Evolutionary conservation across 64 coral and sea anemone species (phyloP).

Genomic region (Porites australiensis): DNA sequence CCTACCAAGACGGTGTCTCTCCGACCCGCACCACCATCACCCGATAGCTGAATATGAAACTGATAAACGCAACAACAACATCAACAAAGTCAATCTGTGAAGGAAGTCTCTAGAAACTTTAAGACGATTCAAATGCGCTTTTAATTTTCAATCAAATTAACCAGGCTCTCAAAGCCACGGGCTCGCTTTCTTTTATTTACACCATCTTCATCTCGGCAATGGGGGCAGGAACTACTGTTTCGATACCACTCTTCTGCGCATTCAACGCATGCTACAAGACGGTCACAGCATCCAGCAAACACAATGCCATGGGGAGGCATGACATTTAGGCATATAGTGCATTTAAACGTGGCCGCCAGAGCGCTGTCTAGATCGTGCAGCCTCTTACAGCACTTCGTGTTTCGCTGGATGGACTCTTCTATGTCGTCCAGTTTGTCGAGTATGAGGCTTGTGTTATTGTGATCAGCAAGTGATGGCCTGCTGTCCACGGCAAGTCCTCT

Average conservation of each 20-base stretch:
- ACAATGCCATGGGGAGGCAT: background rate
- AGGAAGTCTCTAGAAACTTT: too few relatives aligned
- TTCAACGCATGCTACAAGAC: conserved; percentile 46
- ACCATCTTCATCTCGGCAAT: conserved; percentile 37
- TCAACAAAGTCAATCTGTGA: too few relatives aligned
- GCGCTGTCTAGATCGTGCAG: conserved; percentile 24
- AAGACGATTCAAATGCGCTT: too few relatives aligned
- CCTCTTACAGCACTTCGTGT: conserved; percentile 7
- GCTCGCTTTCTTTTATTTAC: conserved; percentile 1
- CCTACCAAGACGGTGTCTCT: too few relatives aligned
- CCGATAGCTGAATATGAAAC: too few relatives aligned
- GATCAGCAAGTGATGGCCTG: too few relatives aligned
- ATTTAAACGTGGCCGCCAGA: conserved; percentile 8
- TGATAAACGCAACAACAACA: too few relatives aligned
- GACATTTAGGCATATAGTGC: conserved; percentile 29
- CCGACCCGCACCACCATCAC: too few relatives aligned
- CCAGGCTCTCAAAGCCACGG: conserved; percentile 28
- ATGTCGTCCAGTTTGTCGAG: too few relatives aligned
- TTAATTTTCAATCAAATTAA: conserved; percentile 27
- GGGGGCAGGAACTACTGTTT: background rate
- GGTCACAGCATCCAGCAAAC: conserved; percentile 16
- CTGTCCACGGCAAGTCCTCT: too few relatives aligned
- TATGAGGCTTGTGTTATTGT: too few relatives aligned
- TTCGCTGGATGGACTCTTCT: background rate
- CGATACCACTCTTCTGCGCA: conserved; percentile 49